These are phyloP conservation scores for Embiotoca jacksoni DNA, from an alignment of 2,113 vertebrate species.

Conservation along the genomic window DNA sequence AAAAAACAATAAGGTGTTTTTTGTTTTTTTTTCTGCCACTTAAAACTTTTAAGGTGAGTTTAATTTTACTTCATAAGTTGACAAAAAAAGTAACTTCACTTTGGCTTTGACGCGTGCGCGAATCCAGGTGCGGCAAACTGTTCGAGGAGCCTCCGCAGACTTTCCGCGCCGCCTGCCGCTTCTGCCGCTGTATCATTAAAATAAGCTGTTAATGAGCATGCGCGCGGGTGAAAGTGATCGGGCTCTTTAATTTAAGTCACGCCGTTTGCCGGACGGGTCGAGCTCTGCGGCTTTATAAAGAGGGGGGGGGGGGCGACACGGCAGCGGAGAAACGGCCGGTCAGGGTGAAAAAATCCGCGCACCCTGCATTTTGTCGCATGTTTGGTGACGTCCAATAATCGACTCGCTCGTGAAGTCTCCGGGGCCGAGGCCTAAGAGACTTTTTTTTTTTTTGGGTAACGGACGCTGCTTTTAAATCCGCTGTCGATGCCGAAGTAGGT, in stretches of 20 bases:
- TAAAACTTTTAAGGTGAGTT: no score
- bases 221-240: conserved; percentile 25
- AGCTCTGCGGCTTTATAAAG: not conserved
- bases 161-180: no score
- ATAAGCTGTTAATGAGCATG: conserved; percentile 42
- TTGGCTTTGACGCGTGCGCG: no score
- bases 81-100: no score
- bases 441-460: conserved; percentile 51
- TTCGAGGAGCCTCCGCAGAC: no score
- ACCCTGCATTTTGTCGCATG: conserved; percentile 76
- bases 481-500: conserved; percentile 57
- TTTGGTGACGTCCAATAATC: conserved; percentile 84
- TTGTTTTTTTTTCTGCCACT: no score
- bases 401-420: conserved; percentile 77
- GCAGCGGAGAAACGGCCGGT: not conserved
- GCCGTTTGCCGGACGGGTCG: conserved; percentile 23
- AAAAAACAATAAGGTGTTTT: no score
- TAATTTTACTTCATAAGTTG: no score
- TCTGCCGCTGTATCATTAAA: not conserved
- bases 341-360: conserved; percentile 33
- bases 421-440: conserved; percentile 81
- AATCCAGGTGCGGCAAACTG: no score
- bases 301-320: not conserved
- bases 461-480: conserved; percentile 25
- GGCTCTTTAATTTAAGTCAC: conserved; percentile 33